Conservation (phyloP, 2,888 invertebrate genomes). For the Elgonia sp. region DNA sequence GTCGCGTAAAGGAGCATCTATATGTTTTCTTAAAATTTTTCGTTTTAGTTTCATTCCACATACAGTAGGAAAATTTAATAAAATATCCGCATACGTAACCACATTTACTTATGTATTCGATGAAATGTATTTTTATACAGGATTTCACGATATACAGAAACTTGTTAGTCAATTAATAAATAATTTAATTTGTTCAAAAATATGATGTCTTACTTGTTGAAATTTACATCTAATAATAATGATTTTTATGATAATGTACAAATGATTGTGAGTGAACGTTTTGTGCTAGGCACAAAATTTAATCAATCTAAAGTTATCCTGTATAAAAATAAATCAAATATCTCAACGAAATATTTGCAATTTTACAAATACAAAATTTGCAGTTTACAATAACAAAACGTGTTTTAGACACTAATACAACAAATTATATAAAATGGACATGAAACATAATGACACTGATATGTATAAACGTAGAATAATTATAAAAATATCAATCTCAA, state of each 20-base stretch:
- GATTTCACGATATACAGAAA: conserved; percentile 36
- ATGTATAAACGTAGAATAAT: conserved; percentile 36
- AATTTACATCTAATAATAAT: conserved; percentile 39
- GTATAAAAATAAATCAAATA: conserved; percentile 37
- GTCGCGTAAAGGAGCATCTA: conserved; percentile 37
- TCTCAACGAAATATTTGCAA: conserved; percentile 13
- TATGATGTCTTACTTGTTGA: conserved; percentile 25
- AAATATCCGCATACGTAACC: conserved; percentile 54
- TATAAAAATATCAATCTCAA: conserved; percentile 57
- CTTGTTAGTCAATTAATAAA: conserved; percentile 10
- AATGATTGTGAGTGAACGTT: conserved; percentile 43
- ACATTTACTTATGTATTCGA: conserved; percentile 50
- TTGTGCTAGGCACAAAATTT: not conserved
- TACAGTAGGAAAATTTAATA: conserved; percentile 69
- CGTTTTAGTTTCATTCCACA: conserved; percentile 42
- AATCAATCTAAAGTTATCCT: conserved; percentile 35
- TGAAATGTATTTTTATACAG: conserved; percentile 60
- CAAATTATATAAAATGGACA: conserved; percentile 22
- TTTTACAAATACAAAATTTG: not conserved
- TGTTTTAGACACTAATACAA: conserved; percentile 14
- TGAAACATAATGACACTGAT: conserved; percentile 30
- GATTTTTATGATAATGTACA: conserved; percentile 42
- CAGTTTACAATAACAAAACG: conserved; percentile 9
- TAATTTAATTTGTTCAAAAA: conserved; percentile 45
- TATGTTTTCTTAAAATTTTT: conserved; percentile 41